Evolutionary conservation across 1,140 invertebrate genomes (phyloP).

Genomic region (Pseudomyrmex cubaensis): DNA sequence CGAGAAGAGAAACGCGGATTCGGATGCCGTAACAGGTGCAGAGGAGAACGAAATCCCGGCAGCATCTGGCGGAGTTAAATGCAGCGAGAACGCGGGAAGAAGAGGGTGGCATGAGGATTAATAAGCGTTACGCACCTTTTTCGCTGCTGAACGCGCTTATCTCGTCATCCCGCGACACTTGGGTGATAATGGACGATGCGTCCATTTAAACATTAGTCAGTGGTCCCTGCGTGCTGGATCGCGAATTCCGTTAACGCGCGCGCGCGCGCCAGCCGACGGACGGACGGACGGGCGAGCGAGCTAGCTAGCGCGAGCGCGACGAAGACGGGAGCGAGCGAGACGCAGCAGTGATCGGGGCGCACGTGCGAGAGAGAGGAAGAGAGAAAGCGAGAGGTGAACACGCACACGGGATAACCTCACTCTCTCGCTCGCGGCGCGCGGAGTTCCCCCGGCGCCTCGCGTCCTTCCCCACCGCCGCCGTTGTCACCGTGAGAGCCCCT

Average conservation of each 20-base stretch:
- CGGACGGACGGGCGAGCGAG: slow-evolving; percentile 44
- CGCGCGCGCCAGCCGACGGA: slow-evolving; percentile 71
- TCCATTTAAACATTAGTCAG: slow-evolving; percentile 95
- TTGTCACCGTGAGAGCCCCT: slow-evolving; percentile 12
- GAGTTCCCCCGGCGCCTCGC: slow-evolving; percentile 40
- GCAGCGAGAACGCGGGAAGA: slow-evolving; percentile 12
- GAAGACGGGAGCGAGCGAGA: background rate
- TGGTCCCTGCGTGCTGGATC: slow-evolving; percentile 79
- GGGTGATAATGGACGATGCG: slow-evolving; percentile 99
- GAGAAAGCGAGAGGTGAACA: slow-evolving; percentile 54
- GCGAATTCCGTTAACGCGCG: slow-evolving; percentile 81
- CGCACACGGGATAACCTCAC: slow-evolving; percentile 67
- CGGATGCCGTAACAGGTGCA: slow-evolving; percentile 80
- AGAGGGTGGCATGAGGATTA: slow-evolving; percentile 15
- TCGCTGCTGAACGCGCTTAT: slow-evolving; percentile 93
- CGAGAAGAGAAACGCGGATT: slow-evolving; percentile 66
- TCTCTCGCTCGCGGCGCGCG: slow-evolving; percentile 60
- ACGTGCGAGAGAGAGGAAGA: slow-evolving; percentile 61
- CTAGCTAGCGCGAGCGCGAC: background rate
- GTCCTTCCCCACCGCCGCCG: slow-evolving; percentile 14
- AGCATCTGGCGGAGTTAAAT: slow-evolving; percentile 75
- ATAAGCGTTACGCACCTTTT: slow-evolving; percentile 90
- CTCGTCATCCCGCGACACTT: slow-evolving; percentile 98
- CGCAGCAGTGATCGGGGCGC: slow-evolving; percentile 51
- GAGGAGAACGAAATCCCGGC: slow-evolving; percentile 59